A percentile compares a stretch with the other conserved stretches of the same genome.
phyloP scores from a whole-genome alignment of 2,113 vertebrate genomes.

The Nansenia antarctica region DNA sequence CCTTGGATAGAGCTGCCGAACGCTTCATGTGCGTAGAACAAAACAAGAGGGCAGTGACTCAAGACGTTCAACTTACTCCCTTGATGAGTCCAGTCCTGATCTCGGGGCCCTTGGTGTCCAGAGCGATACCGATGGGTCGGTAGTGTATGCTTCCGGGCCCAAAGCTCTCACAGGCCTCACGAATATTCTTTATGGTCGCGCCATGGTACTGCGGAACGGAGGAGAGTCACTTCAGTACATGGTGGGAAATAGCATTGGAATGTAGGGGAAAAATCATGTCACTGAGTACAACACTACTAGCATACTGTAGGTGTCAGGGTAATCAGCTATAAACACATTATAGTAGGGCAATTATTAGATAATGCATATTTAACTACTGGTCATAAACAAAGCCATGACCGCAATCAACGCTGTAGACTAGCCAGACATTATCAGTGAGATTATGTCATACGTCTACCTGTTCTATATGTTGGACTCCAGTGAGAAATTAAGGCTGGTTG shows the following conservation, averaged over 20 bases:
- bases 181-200: slow-evolving; percentile 92
- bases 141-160: slow-evolving; percentile 91
- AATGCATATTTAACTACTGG: slow-evolving; percentile 3
- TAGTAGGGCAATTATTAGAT: slow-evolving; percentile 6
- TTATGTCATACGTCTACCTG: neutral
- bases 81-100: slow-evolving; percentile 97
- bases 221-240: neutral
- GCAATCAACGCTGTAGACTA: neutral
- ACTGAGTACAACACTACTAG: neutral
- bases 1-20: neutral
- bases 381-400: slow-evolving; percentile 6
- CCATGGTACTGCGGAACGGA: slow-evolving; percentile 82
- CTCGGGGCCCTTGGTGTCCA: slow-evolving; percentile 98
- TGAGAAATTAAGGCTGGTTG: neutral
- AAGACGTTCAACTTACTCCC: slow-evolving; percentile 80
- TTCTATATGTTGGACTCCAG: neutral
- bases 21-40: neutral
- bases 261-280: neutral
- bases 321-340: neutral
- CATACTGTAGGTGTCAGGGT: neutral
- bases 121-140: slow-evolving; percentile 90
- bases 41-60: neutral
- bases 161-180: slow-evolving; percentile 91
- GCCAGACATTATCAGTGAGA: neutral
- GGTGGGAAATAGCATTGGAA: neutral